These are phyloP conservation scores for Drosophila testacea DNA, from an alignment of 2,888 invertebrate genomes.

Conservation along the genomic window DNA sequence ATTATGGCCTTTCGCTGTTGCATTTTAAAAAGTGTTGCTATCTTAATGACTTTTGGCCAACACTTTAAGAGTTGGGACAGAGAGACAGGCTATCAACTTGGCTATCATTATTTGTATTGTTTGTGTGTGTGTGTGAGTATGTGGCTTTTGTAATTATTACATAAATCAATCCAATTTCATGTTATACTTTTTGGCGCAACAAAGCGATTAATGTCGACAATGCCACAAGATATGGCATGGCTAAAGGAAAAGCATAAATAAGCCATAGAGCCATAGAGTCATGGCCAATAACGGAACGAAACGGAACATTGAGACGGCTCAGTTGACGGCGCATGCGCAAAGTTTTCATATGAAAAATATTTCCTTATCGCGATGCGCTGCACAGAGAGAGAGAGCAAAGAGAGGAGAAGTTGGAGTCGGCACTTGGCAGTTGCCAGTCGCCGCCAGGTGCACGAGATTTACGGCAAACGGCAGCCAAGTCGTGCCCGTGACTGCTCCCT, in stretches of 20 bases:
- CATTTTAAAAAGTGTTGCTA: constrained; percentile 4
- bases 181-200: constrained; percentile 75
- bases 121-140: constrained; percentile 5
- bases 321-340: constrained; percentile 46
- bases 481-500: constrained; percentile 64
- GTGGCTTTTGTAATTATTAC: constrained; percentile 72
- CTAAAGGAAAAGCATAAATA: constrained; percentile 78
- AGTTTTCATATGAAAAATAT: constrained; percentile 73
- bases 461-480: constrained; percentile 77
- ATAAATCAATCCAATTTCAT: constrained; percentile 78
- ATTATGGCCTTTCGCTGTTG: constrained; percentile 16
- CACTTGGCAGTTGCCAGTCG: constrained; percentile 41
- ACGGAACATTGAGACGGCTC: constrained; percentile 43
- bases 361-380: constrained; percentile 76
- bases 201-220: constrained; percentile 77
- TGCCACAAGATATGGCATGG: constrained; percentile 75
- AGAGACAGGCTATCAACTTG: constrained; percentile 21
- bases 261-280: constrained; percentile 68
- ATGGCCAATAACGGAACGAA: constrained; percentile 69
- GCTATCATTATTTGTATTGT: constrained; percentile 43
- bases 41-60: constrained; percentile 46
- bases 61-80: constrained; percentile 32
- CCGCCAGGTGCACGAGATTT: constrained; percentile 77
- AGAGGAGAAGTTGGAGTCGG: constrained; percentile 19
- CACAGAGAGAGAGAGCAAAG: constrained; percentile 19